These are phyloP conservation scores for Sceliomorpha sp. DNA, from an alignment of 2,888 invertebrate genomes.

Conservation along the genomic window DNA sequence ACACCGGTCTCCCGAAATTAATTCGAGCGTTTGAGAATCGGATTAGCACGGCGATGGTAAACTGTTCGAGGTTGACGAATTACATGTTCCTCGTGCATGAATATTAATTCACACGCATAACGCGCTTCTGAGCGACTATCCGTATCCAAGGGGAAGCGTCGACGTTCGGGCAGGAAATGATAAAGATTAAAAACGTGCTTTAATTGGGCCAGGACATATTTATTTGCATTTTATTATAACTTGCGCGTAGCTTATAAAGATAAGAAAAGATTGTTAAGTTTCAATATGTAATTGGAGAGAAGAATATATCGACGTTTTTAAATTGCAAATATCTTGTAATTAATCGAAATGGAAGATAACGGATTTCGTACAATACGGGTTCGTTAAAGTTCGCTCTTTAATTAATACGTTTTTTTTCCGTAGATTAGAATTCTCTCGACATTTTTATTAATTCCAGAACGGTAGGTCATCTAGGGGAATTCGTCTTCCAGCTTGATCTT, in stretches of 20 bases:
- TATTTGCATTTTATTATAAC: constrained; percentile 41
- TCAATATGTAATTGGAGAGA: constrained; percentile 32
- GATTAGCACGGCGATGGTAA: constrained; percentile 41
- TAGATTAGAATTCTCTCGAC: too few species aligned
- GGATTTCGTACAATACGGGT: too few species aligned
- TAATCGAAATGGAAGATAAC: too few species aligned
- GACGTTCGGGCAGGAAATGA: constrained; percentile 39
- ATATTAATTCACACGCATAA: constrained; percentile 29
- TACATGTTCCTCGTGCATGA: constrained; percentile 12
- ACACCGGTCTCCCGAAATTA: constrained; percentile 25
- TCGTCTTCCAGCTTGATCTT: too few species aligned
- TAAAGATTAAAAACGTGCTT: constrained; percentile 42
- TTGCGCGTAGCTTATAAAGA: constrained; percentile 17
- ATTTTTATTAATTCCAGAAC: too few species aligned
- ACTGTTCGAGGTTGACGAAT: constrained; percentile 41
- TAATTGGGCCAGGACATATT: constrained; percentile 37
- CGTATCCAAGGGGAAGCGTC: constrained; percentile 5
- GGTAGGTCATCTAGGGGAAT: too few species aligned
- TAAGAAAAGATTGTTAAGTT: constrained; percentile 16
- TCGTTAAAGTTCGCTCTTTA: too few species aligned
- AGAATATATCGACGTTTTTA: constrained; percentile 5
- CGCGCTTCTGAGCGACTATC: neutral
- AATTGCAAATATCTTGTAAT: too few species aligned
- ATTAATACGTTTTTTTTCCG: too few species aligned
- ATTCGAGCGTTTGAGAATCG: constrained; percentile 44